Base-by-base conservation (phyloP, 1,140 invertebrate species). In the Anoplophora glabripennis region DNA sequence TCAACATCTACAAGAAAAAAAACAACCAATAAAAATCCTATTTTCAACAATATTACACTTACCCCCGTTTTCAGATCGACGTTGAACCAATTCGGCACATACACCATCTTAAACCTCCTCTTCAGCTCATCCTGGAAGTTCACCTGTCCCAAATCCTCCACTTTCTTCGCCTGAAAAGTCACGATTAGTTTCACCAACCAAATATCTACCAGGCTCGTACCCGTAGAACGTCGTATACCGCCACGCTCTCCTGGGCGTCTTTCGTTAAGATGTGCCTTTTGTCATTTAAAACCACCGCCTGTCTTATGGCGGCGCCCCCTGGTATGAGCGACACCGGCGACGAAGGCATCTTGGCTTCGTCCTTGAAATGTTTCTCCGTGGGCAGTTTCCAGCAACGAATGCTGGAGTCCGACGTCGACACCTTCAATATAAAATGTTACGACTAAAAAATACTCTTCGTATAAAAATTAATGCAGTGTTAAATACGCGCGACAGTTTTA, bases 31-130 rank as follows among this genome's bases (percentile, higher is more conserved):
- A 15, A 33, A 18, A 35, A n/a, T n/a, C 1, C n/a, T 11, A 46
- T 18, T 5, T 28, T 28, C 14, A 18, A 18, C 5, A 46, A 46
- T 46, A 46, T 11, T 7, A 4, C 38, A 81, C 83, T 76, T 79
- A 94, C 91, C 57, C 97, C 98, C 59, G 95, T 98, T 81, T 99
- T 99, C 5, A 99, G 83, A 81, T 99, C 97, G 49, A 99, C 94
- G 71, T 93, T 96, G 77, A 99, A 99, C 98, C 98, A 99, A 80
- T 94, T 98, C 40, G 98, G 98, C 67, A 99, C 94, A 79, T 91
- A 98, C 46, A 99, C 88, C 80, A 90, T 89, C 81, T 96, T 94
- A 62, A 90, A 93, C 65, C 91, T 81, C 74, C 91, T 90, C 72
- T 97, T 96, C 0, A 96, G 84, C 79, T 98, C 95, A 71, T 94